A percentile compares a stretch with the other conserved stretches of the same genome.
These are phyloP conservation scores for Caranx ignobilis DNA, from an alignment of 2,113 vertebrate species.

Conservation along the genomic window DNA sequence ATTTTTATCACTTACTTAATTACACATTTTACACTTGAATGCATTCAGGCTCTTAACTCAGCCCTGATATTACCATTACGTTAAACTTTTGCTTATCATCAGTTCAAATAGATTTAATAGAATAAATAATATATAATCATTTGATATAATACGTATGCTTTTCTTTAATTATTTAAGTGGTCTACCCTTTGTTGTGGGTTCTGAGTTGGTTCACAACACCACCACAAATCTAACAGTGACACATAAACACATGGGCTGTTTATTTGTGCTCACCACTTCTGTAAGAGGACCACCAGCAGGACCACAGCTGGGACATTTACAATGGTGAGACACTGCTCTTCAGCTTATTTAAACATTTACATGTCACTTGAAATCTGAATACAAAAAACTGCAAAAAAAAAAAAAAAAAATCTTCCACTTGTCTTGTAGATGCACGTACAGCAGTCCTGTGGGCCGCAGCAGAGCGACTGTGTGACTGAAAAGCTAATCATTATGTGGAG, in stretches of 20 bases:
- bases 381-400: not conserved
- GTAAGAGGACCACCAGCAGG: conserved; percentile 64
- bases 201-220: too few species aligned
- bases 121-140: too few species aligned
- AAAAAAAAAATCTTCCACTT: not conserved
- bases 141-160: too few species aligned
- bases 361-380: conserved; percentile 17
- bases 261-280: conserved; percentile 39
- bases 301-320: conserved; percentile 65
- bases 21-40: too few species aligned
- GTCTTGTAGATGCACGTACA: not conserved
- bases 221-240: conserved; percentile 35
- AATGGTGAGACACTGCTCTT: conserved; percentile 30
- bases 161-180: too few species aligned
- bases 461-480: not conserved
- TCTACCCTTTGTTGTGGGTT: too few species aligned
- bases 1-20: too few species aligned
- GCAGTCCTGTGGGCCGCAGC: conserved; percentile 1
- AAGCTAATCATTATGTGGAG: conserved; percentile 26
- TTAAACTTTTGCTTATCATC: too few species aligned
- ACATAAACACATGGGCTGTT: conserved; percentile 65
- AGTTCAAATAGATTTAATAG: too few species aligned
- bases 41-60: too few species aligned
- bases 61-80: too few species aligned
- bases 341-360: conserved; percentile 45